Evolutionary conservation across 2,888 invertebrate species (phyloP), one percentile per base, ranked within the genome.

Genomic region (Microchrysa polita): DNA sequence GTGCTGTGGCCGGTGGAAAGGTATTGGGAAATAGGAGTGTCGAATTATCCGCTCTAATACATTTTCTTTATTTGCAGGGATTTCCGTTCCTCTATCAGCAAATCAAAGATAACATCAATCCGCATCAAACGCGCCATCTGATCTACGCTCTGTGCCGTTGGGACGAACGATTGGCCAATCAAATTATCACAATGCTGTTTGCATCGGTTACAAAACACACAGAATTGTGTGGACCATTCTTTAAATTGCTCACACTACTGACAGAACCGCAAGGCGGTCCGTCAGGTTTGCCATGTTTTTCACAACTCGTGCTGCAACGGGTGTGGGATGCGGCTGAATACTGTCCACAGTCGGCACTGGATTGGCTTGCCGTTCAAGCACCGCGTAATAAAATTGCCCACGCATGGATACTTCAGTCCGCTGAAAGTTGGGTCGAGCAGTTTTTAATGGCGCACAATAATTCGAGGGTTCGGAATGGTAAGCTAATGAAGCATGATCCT

Each of bases 21-120:
- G 92, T 92, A 85, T 44, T 57, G 69, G 59, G 63, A 74, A 74
- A 27, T 22, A 23, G 40, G 7, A 5, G 2, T 34, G 2, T 5
- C 27, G 27, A 2, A 2, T 34, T 10, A 23, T 40, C 34, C 42
- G 12, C 34, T 73, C 57, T 34, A 4, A 61, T 73, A 75, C 72
- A 53, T 71, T 57, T 73, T 67, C 20, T 67, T 75, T 74, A 75
- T 79, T 85, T 85, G 16, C 84, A 93, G 92, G 94, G 94, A 14
- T 96, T 96, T 83, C 94, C 96, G 40, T 97, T 97, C 85, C 86
- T 97, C 76, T 95, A 95, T 84, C 96, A 96, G 85, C 97, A 97
- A 87, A 96, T 96, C 69, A 92, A 95, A 78, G 97, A 97, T 85
- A 93, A 93, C 80, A 92, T 97, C 76, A 97, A 97, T 86, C 87